Base-by-base conservation (phyloP, 1,140 invertebrate genomes). In the Philotrypesis tridentata region DNA sequence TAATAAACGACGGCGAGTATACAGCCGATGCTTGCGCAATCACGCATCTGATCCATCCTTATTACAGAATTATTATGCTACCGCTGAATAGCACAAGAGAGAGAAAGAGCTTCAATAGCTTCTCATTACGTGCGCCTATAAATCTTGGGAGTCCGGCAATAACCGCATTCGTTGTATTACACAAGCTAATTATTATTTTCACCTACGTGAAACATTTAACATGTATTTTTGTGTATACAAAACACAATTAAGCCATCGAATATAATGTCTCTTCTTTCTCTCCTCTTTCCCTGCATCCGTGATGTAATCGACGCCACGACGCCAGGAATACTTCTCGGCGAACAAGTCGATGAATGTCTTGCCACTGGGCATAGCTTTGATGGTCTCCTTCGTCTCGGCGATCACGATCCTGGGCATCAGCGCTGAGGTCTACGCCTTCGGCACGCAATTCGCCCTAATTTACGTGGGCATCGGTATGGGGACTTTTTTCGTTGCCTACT, bases 361-460 rank as follows among this genome's bases (percentile, higher is more conserved):
- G 29, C 96, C 97, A 0, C 96, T 98, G 0, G 95, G 96, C 14
- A 96, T 98, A 83, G 97, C 96, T 14, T 89, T 98, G 40, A 97
- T 98, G 95, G 96, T 97, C 31, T 98, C 97, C 82, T 98, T 98
- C 88, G 97, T 99, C 95, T 98, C 97, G 1, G 97, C 97, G 31
- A 95, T 99, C 68, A 97, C 97, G 0, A 90, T 99, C 37, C 92
- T 99, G 12, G 98, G 98, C 60, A 95, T 97, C 1, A 96, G 96
- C 27, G 94, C 95, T 43, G 97, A 98, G 91, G 96, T 95, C 90
- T 98, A 98, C 89, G 94, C 93, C 80, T 95, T 94, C 89, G 97
- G 97, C 61, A 95, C 95, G 82, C 94, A 96, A 87, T 97, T 97
- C 91, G 92, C 95, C 9, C 88, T 96, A 9, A 95, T 97, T 9